Percentiles rank a stretch among this genome's conserved stretches.
phyloP scores from a whole-genome alignment of 2,797 vertebrate species.

The Acanthis flammea region DNA sequence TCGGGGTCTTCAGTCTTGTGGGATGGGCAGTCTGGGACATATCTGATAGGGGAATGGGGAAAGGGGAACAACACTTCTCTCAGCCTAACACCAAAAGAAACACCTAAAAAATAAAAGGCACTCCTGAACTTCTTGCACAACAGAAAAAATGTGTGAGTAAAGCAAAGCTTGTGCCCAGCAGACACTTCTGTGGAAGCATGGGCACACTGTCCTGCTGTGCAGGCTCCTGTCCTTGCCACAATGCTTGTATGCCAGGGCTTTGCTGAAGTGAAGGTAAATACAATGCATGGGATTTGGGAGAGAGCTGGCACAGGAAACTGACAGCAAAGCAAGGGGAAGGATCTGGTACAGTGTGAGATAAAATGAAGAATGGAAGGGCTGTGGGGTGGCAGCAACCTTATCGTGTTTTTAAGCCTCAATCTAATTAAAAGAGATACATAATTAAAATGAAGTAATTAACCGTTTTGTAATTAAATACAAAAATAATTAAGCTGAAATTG shows the following conservation, averaged over 20 bases:
- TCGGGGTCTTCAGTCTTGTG: rapidly evolving
- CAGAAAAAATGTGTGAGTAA: neutral
- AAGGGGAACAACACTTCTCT: neutral
- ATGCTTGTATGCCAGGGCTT: neutral
- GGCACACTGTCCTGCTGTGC: rapidly evolving
- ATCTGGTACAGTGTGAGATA: neutral
- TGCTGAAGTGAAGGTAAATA: neutral
- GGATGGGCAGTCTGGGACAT: neutral
- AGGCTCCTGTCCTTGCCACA: neutral
- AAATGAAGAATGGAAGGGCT: neutral
- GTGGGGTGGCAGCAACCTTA: constrained; percentile 14
- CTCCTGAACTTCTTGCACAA: rapidly evolving
- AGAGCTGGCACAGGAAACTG: neutral
- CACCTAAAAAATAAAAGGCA: neutral
- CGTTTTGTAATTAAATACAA: constrained; percentile 75
- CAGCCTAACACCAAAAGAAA: neutral
- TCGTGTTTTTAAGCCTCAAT: constrained; percentile 11
- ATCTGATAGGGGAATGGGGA: neutral
- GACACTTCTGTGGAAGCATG: neutral
- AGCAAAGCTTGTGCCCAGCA: neutral
- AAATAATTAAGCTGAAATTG: constrained; percentile 78
- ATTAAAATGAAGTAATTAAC: constrained; percentile 74
- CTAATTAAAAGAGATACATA: constrained; percentile 70
- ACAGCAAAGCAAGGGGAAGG: neutral
- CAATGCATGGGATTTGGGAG: neutral